Base-by-base conservation (phyloP, 2,888 invertebrate species). In the Pterostichus niger region DNA sequence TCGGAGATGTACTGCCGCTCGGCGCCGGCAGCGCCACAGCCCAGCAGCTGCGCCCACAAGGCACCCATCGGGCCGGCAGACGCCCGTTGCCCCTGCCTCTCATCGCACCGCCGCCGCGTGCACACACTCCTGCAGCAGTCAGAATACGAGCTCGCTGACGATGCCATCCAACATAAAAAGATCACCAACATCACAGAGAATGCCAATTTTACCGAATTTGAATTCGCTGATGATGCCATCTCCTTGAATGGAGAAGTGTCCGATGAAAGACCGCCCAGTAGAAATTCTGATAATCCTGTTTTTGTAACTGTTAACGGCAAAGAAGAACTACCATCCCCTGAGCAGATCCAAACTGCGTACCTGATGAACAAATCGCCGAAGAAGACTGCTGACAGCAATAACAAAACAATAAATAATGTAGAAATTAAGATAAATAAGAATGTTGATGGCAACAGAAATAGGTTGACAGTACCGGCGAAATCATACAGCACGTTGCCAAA, bases 301-400 rank as follows among this genome's bases (percentile, higher is more conserved):
- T 89, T 88, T 91, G 91, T 92, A 24, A 92, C 91, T 31, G 94
- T 93, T 40, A 93, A 94, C 85, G 95, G 95, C 11, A 93, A 93
- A 87, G 95, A 95, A 88, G 95, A 95, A 89, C 89, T 94, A 85
- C 94, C 95, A 0, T 91, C 92, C 81, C 88, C 88, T 44, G 90
- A 91, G 85, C 90, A 90, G 85, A 88, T 88, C 80, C 71, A 56
- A 75, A 82, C 59, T 33, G 40, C 40, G 40, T 40, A 40, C 40
- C 49, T n/a, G 13, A 49, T 49, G 49, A 49, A 49, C 49, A 49
- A 49, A 56, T 56, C 56, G 15, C 75, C 82, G 6, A 73, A 75
- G 31, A 82, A 82, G 83, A 83, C 83, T 83, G 13, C 15, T 17
- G 33, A 75, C n/a, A 83, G 83, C 76, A 83, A 77, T 83, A 76